Evolutionary conservation across 2,888 invertebrate genomes (phyloP), one percentile per base, ranked within the genome.

Genomic region (Catocala sponsa): DNA sequence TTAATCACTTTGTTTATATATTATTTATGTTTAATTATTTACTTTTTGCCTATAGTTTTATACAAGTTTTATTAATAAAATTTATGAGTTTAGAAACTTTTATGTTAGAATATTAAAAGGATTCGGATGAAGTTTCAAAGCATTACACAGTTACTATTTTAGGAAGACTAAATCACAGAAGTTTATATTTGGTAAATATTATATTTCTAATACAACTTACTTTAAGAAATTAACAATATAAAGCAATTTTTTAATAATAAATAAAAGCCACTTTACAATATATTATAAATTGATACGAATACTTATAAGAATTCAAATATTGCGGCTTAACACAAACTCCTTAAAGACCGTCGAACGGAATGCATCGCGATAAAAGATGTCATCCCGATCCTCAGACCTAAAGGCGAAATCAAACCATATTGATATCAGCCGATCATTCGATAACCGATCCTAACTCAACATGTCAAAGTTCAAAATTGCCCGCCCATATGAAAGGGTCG

Each of bases 341-440:
- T 68, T 86, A 87, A 88, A 90, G 87, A 88, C 86, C 85, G 83
- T 79, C 75, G 84, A 86, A 83, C 81, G 90, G 91, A 93, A 93
- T 92, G 91, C 90, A 90, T 91, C 90, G 88, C 88, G 92, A 94
- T 94, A 92, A 92, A 92, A 87, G 91, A 93, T 93, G 92, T 93
- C 93, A 93, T 92, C 91, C 91, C 88, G 89, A 92, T 90, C 89
- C 88, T 84, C 83, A 82, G 86, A 87, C 86, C 83, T 83, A 84
- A 87, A 85, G 80, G 85, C 86, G 74, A 89, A 89, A 88, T 81
- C 85, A 81, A 86, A 82, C 82, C 83, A 84, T 81, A 82, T 84
- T 75, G 71, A 73, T 68, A 72, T 44, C 25, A 13, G 12, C 38
- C 15, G 12, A 65, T 62, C 70, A 68, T 60, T 69, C 76, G 67